phyloP scores from a whole-genome alignment of 2,797 vertebrate species.

The Avahi laniger region DNA sequence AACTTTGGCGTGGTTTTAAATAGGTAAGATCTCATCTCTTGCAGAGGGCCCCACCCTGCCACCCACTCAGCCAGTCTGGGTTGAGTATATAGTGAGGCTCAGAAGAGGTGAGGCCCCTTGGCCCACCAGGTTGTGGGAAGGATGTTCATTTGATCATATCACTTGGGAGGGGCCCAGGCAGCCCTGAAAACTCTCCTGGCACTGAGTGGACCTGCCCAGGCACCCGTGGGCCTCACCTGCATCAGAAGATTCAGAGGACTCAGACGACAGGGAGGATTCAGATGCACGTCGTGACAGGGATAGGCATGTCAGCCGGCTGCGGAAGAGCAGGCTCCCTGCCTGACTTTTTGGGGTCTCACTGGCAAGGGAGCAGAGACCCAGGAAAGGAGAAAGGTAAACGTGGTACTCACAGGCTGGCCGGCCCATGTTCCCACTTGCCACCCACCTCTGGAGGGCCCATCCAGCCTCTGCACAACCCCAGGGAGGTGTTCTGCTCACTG shows the following conservation, averaged over 20 bases:
- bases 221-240: slow-evolving; percentile 86
- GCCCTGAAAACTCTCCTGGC: not conserved
- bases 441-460: not conserved
- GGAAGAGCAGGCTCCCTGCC: slow-evolving; percentile 79
- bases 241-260: slow-evolving; percentile 93
- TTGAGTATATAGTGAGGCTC: slow-evolving; percentile 23
- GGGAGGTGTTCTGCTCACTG: not conserved
- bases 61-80: not conserved
- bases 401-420: not conserved
- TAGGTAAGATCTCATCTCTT: slow-evolving; percentile 30
- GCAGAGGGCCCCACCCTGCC: not conserved
- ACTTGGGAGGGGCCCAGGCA: not conserved
- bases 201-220: not conserved
- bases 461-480: not conserved
- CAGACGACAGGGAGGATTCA: slow-evolving; percentile 89
- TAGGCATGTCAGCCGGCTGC: not conserved
- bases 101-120: not conserved
- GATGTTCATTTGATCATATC: not conserved
- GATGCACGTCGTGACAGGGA: slow-evolving; percentile 76
- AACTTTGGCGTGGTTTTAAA: slow-evolving; percentile 34
- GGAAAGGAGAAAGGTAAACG: slow-evolving; percentile 16
- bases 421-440: not conserved
- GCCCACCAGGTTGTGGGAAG: not conserved
- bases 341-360: slow-evolving; percentile 90
- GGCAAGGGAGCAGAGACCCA: slow-evolving; percentile 75